Evolutionary conservation across 2,888 invertebrate species (phyloP), one percentile per base, ranked within the genome.

Genomic region (Neoaliturus tenellus): DNA sequence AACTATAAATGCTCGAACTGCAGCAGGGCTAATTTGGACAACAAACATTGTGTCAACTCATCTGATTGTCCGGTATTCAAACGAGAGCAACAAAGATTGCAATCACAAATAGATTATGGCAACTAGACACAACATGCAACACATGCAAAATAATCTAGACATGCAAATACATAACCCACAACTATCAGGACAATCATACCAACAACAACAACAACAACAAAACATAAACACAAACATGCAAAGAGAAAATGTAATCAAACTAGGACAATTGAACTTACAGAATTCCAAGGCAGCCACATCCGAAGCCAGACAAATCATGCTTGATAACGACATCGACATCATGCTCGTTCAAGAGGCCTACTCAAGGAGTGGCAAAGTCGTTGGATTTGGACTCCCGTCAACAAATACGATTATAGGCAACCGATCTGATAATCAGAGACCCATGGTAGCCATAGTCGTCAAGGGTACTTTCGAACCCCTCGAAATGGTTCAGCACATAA

Each of bases 301-400:
- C 12, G 81, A 81, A 17, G 55, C 81, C 3, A 58, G 81, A 8
- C 5, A 58, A 17, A 58, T 81, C 0, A 62, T 81, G 39, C 17
- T 14, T 4, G 67, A 55, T 1, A 0, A 23, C 0, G 20, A 62
- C 10, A 8, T 62, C 2, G 58, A 58, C 17, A 23, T 81, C 17
- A 20, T 81, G 12, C 25, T 62, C 4, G 39, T n/a, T 1, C 81
- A 81, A 28, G 81, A 81, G 28, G 62, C 81, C 17, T 81, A 81
- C 20, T 55, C 35, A 4, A 4, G 10, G 4, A 25, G 5, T 5
- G 81, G 81, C 1, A 0, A 6, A 0, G 35, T 81, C 8, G 23
- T 14, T 33, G 81, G 58, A 3, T 81, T 81, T 23, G 81, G 81
- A 0, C 12, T 67, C 0, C 12, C 31, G 2, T 28, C 25, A 12